Conservation (phyloP, 2,888 invertebrate species). For the Cheilosia impressa region DNA sequence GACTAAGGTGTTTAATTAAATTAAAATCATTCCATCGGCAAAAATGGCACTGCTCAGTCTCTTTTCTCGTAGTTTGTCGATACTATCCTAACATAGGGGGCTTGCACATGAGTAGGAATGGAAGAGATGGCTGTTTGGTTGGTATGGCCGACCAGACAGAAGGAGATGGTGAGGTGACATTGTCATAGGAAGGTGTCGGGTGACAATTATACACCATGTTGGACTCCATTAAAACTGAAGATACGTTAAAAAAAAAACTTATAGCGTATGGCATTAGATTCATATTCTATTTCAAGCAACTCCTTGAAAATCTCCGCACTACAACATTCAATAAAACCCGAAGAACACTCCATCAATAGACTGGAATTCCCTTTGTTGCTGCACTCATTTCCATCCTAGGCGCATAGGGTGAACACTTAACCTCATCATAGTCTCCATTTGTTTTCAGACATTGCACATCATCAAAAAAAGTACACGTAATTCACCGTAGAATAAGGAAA, state of each 20-base stretch:
- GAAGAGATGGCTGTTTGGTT: neutral
- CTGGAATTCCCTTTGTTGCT: no score
- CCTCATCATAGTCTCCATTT: slow-evolving; percentile 4
- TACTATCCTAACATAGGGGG: neutral
- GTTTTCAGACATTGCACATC: neutral
- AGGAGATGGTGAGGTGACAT: neutral
- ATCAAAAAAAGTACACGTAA: slow-evolving; percentile 5
- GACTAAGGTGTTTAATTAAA: slow-evolving; percentile 71
- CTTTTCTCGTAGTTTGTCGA: slow-evolving; percentile 3
- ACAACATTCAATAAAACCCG: no score
- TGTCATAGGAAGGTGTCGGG: slow-evolving; percentile 55
- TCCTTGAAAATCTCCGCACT: no score
- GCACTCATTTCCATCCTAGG: neutral
- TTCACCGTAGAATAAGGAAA: slow-evolving; percentile 22
- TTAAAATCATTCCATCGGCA: slow-evolving; percentile 65
- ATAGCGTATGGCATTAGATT: neutral
- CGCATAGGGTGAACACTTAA: neutral
- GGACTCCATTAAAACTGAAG: slow-evolving; percentile 12
- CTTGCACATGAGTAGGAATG: neutral
- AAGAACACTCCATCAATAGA: no score
- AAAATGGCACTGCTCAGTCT: slow-evolving; percentile 32
- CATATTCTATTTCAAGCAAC: neutral
- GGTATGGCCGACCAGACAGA: neutral
- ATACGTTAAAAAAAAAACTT: neutral
- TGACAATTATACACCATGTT: slow-evolving; percentile 61